Conservation (phyloP, 2,113 vertebrate genomes). For the Archilochus colubris region DNA sequence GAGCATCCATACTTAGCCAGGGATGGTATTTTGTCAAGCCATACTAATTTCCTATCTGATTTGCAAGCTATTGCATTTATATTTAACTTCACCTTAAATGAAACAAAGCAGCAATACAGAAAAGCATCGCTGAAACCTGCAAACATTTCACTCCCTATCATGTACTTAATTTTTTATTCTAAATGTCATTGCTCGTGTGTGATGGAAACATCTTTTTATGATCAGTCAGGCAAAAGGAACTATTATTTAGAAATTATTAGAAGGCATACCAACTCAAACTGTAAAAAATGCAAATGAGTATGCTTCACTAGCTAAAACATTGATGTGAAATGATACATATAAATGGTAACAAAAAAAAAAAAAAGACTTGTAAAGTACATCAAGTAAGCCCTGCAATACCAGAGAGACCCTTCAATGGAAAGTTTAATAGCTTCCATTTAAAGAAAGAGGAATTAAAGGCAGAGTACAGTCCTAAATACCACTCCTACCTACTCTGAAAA, state of each 20-base stretch:
- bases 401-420: not conserved
- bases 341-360: not conserved
- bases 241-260: slow-evolving; percentile 26
- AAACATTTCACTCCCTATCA: not conserved
- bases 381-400: not conserved
- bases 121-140: not conserved
- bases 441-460: not conserved
- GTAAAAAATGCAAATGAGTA: slow-evolving; percentile 26
- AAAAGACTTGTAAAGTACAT: not conserved
- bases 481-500: not conserved
- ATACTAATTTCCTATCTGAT: not conserved
- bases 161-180: slow-evolving; percentile 54
- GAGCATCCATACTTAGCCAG: not conserved
- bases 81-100: slow-evolving; percentile 28
- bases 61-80: not conserved
- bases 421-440: slow-evolving; percentile 6
- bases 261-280: not conserved
- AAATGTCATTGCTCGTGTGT: slow-evolving; percentile 6
- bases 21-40: not conserved
- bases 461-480: not conserved
- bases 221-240: slow-evolving; percentile 31
- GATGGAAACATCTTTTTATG: slow-evolving; percentile 24
- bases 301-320: not conserved
- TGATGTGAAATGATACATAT: slow-evolving; percentile 5
- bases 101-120: not conserved